Conservation (phyloP, 2,113 vertebrate genomes). For the Capreolus pygargus region DNA sequence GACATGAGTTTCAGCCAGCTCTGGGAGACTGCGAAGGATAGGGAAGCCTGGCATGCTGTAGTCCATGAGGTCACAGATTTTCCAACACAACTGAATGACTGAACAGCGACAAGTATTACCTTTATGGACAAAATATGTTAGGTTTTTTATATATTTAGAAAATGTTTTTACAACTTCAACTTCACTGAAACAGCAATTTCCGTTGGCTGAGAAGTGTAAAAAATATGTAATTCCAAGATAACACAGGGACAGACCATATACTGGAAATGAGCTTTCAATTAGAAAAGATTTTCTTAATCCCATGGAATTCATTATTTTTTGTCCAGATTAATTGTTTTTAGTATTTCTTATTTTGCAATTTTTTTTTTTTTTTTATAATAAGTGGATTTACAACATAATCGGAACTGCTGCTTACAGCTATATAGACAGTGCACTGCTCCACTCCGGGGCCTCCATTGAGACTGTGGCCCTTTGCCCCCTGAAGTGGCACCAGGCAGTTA, state of each 20-base stretch:
- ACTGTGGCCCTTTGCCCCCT: not conserved
- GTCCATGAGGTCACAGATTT: not conserved
- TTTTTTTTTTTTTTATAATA: slow-evolving; percentile 64
- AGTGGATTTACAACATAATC: slow-evolving; percentile 42
- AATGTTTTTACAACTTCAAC: not conserved
- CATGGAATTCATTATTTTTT: not conserved
- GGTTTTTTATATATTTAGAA: not conserved
- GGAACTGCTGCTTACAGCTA: not conserved
- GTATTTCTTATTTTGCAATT: slow-evolving; percentile 70
- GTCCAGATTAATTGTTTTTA: slow-evolving; percentile 54
- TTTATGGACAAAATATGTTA: not conserved
- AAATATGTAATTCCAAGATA: not conserved
- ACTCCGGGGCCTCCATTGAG: not conserved
- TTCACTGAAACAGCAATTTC: not conserved
- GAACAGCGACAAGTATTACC: not conserved
- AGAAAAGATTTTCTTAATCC: slow-evolving; percentile 70
- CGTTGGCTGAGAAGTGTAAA: slow-evolving; percentile 18
- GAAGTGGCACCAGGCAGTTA: not conserved
- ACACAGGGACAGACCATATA: slow-evolving; percentile 48
- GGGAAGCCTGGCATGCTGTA: not conserved
- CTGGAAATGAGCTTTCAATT: slow-evolving; percentile 53
- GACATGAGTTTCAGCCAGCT: not conserved
- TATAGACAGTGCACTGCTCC: not conserved
- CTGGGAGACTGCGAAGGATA: not conserved
- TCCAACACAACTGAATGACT: not conserved